phyloP scores from a whole-genome alignment of 2,888 invertebrate genomes.

The Caenorhabditis sp. region DNA sequence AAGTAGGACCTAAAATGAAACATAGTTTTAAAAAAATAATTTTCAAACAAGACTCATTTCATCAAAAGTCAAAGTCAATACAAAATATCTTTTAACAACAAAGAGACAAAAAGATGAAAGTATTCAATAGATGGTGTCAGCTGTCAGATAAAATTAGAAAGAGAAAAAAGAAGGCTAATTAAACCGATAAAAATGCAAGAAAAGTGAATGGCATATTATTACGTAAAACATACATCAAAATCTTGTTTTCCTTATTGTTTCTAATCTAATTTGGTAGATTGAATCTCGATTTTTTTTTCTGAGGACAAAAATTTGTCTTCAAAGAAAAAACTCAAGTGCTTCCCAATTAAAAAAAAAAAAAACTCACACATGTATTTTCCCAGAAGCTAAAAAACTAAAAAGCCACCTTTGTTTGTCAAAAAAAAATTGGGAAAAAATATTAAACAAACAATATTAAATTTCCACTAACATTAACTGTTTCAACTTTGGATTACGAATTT shows the following conservation, averaged over 20 bases:
- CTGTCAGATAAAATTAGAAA: slow-evolving; percentile 6
- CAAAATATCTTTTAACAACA: neutral
- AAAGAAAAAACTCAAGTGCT: too few relatives aligned
- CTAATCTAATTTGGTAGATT: too few relatives aligned
- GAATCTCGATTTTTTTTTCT: too few relatives aligned
- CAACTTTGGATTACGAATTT: neutral
- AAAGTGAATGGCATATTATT: slow-evolving; percentile 27
- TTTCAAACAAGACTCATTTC: too few relatives aligned
- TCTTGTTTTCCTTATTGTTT: too few relatives aligned
- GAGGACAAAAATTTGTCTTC: too few relatives aligned
- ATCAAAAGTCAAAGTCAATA: neutral
- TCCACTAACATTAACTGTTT: neutral
- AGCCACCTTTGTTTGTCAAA: neutral
- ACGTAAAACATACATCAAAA: neutral
- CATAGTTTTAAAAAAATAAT: too few relatives aligned
- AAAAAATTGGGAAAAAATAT: neutral
- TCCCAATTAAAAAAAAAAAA: too few relatives aligned
- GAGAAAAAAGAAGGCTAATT: slow-evolving; percentile 2
- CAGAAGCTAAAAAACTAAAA: neutral
- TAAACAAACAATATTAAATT: slow-evolving; percentile 1
- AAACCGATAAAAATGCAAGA: slow-evolving; percentile 1
- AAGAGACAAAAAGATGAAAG: neutral
- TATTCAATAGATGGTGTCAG: neutral
- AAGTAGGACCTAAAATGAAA: too few relatives aligned
- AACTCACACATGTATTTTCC: neutral